These are phyloP conservation scores for Heliothis subflexa DNA, from an alignment of 1,140 invertebrate genomes.

Conservation along the genomic window DNA sequence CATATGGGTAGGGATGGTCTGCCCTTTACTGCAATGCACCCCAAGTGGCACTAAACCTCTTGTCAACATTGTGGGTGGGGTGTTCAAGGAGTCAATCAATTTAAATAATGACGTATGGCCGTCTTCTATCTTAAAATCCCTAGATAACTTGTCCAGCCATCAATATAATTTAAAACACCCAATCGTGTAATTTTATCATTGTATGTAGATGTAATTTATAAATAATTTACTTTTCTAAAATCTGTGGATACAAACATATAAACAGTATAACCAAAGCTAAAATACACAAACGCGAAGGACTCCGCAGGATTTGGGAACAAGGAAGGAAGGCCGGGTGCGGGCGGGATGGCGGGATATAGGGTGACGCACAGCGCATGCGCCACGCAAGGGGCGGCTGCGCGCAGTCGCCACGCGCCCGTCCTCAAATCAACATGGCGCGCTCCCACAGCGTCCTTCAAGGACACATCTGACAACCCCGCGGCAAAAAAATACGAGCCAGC, in stretches of 20 bases:
- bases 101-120: background rate
- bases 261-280: background rate
- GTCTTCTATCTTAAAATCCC: background rate
- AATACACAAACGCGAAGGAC: conserved; percentile 16
- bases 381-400: conserved; percentile 75
- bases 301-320: conserved; percentile 52
- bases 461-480: conserved; percentile 73
- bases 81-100: background rate
- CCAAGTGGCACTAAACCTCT: background rate
- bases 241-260: background rate
- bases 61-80: background rate
- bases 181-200: too few species aligned
- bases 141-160: background rate
- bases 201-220: background rate
- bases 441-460: conserved; percentile 71
- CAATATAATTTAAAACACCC: too few species aligned
- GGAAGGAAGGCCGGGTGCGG: conserved; percentile 57
- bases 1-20: background rate
- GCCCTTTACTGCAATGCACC: background rate
- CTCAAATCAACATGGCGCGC: conserved; percentile 78
- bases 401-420: conserved; percentile 83
- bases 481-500: conserved; percentile 67
- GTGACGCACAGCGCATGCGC: conserved; percentile 79
- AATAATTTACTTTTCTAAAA: conserved; percentile 8
- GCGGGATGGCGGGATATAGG: conserved; percentile 56